A percentile compares a stretch with the other conserved stretches of the same genome.
Conservation (phyloP, 1,140 invertebrate species). For the Tetramorium alpestre region DNA sequence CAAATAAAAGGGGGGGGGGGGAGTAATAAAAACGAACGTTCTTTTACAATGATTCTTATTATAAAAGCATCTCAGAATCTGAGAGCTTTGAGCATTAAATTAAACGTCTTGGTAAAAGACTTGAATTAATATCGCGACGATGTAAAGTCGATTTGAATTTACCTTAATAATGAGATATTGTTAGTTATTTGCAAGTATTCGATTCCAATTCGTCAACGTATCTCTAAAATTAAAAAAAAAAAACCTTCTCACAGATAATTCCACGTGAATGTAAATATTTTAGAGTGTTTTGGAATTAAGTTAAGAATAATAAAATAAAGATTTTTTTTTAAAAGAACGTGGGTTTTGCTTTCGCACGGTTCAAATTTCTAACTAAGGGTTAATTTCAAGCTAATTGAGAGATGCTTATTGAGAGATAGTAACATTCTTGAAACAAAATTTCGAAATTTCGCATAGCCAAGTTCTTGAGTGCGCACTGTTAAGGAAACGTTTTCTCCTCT, state of each 20-base stretch:
- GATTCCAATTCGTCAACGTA: neutral
- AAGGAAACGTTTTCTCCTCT: conserved; percentile 25
- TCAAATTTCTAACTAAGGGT: neutral
- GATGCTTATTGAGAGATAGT: neutral
- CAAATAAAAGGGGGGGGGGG: neutral
- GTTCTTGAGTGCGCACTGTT: neutral
- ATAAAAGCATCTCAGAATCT: neutral
- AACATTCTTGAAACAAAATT: conserved; percentile 23
- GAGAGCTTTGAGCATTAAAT: conserved; percentile 16
- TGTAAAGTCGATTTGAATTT: neutral
- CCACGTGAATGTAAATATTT: neutral
- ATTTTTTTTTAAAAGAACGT: neutral
- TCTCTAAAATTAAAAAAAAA: neutral
- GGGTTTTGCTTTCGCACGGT: neutral
- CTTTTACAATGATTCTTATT: conserved; percentile 26
- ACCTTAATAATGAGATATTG: neutral
- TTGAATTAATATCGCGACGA: conserved; percentile 1
- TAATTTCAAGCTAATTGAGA: conserved; percentile 1
- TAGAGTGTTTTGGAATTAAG: neutral
- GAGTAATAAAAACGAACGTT: conserved; percentile 22
- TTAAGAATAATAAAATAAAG: neutral
- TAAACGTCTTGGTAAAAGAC: neutral
- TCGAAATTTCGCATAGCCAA: neutral
- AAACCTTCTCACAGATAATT: neutral
- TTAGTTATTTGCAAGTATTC: neutral